Percentiles rank a stretch among this genome's conserved stretches.
Evolutionary conservation across 2,797 vertebrate genomes (phyloP).

Genomic region (Morelia viridis): DNA sequence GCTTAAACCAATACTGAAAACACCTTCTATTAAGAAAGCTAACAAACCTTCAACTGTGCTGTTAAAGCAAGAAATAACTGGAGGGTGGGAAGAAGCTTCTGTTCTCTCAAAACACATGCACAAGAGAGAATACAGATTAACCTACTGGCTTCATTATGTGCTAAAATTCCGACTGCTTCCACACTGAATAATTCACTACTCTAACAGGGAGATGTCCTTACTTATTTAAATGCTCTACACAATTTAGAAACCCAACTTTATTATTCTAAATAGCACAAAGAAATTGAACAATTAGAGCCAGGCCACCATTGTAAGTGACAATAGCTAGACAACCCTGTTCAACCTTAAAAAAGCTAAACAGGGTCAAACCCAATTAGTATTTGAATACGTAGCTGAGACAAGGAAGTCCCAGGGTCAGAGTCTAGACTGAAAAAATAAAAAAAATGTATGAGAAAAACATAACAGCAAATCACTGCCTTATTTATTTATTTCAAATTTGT

Average conservation of each 20-base stretch:
- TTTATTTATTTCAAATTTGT: no score
- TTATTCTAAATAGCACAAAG: not conserved
- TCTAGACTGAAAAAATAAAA: no score
- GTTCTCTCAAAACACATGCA: not conserved
- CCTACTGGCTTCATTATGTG: not conserved
- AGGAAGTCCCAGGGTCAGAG: not conserved
- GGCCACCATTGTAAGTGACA: not conserved
- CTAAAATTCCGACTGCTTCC: not conserved
- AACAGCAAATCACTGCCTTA: no score
- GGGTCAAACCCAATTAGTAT: not conserved
- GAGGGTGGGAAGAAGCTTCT: not conserved
- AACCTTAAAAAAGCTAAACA: not conserved
- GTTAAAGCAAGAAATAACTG: no score
- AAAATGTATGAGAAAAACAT: no score
- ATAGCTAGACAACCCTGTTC: not conserved
- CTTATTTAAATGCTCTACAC: not conserved
- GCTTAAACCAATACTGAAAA: not conserved
- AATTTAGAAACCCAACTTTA: not conserved
- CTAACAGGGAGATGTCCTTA: no score
- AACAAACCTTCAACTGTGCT: not conserved
- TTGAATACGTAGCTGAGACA: not conserved
- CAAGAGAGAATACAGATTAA: not conserved
- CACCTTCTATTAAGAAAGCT: not conserved
- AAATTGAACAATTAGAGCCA: not conserved
- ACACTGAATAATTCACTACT: not conserved